phyloP scores from a whole-genome alignment of 2,113 vertebrate genomes.

The Paradoxurus hermaphroditus region DNA sequence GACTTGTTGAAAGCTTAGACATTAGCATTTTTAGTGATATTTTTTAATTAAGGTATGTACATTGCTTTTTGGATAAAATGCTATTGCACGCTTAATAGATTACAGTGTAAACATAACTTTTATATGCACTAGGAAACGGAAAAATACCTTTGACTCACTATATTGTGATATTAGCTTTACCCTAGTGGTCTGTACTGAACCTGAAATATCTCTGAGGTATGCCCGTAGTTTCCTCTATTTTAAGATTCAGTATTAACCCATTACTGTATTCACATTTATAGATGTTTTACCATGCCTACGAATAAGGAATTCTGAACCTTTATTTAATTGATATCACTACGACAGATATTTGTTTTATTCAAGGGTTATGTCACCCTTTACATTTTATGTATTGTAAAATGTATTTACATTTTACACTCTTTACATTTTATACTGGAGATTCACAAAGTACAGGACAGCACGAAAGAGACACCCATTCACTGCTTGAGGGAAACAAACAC shows the following conservation, averaged over 20 bases:
- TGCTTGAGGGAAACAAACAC: not conserved
- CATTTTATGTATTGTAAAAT: no score
- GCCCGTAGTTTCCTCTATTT: not conserved
- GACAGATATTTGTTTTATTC: not conserved
- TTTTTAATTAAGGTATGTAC: not conserved
- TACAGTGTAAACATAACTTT: not conserved
- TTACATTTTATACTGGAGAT: slow-evolving; percentile 13
- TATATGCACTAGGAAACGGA: not conserved
- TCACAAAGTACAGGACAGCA: not conserved
- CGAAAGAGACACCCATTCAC: not conserved
- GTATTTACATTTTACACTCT: no score
- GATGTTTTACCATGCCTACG: not conserved
- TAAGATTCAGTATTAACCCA: not conserved
- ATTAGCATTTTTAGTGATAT: not conserved
- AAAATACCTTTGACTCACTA: not conserved
- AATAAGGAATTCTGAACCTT: not conserved
- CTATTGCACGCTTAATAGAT: not conserved
- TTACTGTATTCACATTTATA: not conserved
- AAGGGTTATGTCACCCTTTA: not conserved
- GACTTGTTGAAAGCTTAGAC: not conserved
- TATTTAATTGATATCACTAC: not conserved
- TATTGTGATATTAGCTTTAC: not conserved
- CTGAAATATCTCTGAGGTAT: not conserved
- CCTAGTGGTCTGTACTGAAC: not conserved
- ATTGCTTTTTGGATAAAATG: not conserved